Evolutionary conservation across 2,113 vertebrate species (phyloP).

Genomic region (Trinectes maculatus): DNA sequence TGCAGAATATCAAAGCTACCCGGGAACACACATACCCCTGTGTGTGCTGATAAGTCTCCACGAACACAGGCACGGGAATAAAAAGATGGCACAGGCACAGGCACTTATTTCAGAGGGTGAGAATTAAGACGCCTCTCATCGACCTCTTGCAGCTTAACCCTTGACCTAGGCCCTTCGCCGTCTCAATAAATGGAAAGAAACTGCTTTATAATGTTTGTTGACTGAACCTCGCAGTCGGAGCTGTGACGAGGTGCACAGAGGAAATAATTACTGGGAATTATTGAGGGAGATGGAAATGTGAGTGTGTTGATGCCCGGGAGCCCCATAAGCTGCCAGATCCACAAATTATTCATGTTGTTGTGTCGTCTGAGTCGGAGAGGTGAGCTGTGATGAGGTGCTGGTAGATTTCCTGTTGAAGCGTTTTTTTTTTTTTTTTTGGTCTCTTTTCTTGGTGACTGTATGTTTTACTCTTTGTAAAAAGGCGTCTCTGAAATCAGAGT

Average conservation of each 20-base stretch:
- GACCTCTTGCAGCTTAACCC: constrained; percentile 53
- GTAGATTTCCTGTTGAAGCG: constrained; percentile 40
- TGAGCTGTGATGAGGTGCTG: constrained; percentile 36
- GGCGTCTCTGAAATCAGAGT: neutral
- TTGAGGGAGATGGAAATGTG: constrained; percentile 42
- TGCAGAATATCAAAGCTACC: neutral
- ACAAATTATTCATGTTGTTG: constrained; percentile 61
- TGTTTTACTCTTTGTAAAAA: constrained; percentile 6
- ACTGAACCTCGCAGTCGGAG: constrained; percentile 38
- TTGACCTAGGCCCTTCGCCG: constrained; percentile 35
- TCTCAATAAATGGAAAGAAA: constrained; percentile 61
- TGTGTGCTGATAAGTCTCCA: neutral
- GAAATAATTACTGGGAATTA: constrained; percentile 71
- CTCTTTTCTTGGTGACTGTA: constrained; percentile 11
- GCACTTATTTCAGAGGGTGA: constrained; percentile 25
- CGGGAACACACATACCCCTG: neutral
- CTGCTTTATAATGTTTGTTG: constrained; percentile 57
- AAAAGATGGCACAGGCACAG: neutral
- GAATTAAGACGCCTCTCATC: constrained; percentile 34
- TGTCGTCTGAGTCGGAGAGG: constrained; percentile 35
- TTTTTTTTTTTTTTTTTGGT: neutral
- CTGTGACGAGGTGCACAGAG: constrained; percentile 37
- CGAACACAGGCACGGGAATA: constrained; percentile 2
- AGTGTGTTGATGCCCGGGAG: constrained; percentile 48
- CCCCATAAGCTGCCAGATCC: constrained; percentile 49